Conservation (phyloP, 2,797 vertebrate genomes). For the Falco rusticolus region DNA sequence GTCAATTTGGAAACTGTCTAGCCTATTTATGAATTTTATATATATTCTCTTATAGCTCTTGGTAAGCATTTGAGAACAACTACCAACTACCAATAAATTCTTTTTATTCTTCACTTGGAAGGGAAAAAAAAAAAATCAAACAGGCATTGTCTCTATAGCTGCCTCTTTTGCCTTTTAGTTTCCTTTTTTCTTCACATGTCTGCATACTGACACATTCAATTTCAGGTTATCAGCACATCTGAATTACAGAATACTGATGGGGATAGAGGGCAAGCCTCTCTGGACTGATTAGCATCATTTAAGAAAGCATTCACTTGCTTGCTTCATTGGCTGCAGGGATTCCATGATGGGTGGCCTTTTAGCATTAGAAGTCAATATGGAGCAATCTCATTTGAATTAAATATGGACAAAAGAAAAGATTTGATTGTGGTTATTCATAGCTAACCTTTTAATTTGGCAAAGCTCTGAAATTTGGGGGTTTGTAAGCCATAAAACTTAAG, state of each 20-base stretch:
- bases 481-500: constrained; percentile 63
- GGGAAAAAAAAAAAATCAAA: constrained; percentile 55
- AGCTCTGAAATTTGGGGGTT: constrained; percentile 64
- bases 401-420: constrained; percentile 81
- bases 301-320: constrained; percentile 89
- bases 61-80: constrained; percentile 66
- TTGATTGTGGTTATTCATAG: constrained; percentile 79
- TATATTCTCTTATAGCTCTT: constrained; percentile 38
- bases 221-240: constrained; percentile 95
- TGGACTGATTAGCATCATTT: constrained; percentile 98
- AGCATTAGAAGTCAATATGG: constrained; percentile 88
- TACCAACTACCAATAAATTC: constrained; percentile 42
- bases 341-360: constrained; percentile 92
- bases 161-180: constrained; percentile 67
- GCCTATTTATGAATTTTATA: constrained; percentile 60
- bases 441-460: constrained; percentile 78
- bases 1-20: constrained; percentile 41
- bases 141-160: constrained; percentile 63
- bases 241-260: constrained; percentile 92
- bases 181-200: constrained; percentile 75
- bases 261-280: constrained; percentile 92
- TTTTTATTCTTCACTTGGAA: constrained; percentile 65
- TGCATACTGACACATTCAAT: constrained; percentile 91
- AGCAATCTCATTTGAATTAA: constrained; percentile 88
- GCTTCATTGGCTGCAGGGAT: constrained; percentile 84